Percentiles rank a stretch among this genome's conserved stretches.
Evolutionary conservation across 2,113 vertebrate species (phyloP).

Genomic region (Erythrolamprus reginae): DNA sequence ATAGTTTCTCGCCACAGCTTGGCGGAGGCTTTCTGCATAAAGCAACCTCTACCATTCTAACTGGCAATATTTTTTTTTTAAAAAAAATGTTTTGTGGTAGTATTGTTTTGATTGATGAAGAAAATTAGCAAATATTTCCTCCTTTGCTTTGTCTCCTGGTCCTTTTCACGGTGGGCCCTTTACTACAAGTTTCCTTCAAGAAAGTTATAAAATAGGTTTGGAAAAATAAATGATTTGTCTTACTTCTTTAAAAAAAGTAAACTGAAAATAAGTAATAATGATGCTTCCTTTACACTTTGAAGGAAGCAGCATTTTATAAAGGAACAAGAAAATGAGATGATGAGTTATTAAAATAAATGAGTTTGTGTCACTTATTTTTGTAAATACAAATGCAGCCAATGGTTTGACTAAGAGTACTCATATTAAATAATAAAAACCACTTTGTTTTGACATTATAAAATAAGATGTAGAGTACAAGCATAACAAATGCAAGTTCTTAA

Average conservation of each 20-base stretch:
- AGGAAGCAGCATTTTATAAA: background rate
- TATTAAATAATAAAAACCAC: background rate
- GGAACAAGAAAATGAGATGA: background rate
- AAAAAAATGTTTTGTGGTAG: background rate
- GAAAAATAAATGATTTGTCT: background rate
- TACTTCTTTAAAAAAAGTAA: background rate
- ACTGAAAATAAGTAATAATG: background rate
- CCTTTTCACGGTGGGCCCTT: background rate
- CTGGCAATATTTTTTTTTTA: background rate
- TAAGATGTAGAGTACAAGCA: background rate
- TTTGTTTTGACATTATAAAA: slow-evolving; percentile 5
- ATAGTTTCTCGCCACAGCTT: background rate
- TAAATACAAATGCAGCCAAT: slow-evolving; percentile 6
- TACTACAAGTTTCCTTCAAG: background rate
- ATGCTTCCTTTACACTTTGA: background rate
- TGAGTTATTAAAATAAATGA: background rate
- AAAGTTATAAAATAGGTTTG: background rate
- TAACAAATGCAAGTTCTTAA: slow-evolving; percentile 1
- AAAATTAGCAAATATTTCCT: background rate
- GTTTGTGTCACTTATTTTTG: background rate
- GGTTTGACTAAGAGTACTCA: background rate
- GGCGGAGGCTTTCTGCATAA: background rate
- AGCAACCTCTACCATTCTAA: background rate
- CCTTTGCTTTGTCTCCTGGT: background rate
- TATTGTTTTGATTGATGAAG: background rate